A percentile compares a stretch with the other conserved stretches of the same genome.
These are phyloP conservation scores for Elephantulus edwardii DNA, from an alignment of 2,113 vertebrate species.

Conservation along the genomic window DNA sequence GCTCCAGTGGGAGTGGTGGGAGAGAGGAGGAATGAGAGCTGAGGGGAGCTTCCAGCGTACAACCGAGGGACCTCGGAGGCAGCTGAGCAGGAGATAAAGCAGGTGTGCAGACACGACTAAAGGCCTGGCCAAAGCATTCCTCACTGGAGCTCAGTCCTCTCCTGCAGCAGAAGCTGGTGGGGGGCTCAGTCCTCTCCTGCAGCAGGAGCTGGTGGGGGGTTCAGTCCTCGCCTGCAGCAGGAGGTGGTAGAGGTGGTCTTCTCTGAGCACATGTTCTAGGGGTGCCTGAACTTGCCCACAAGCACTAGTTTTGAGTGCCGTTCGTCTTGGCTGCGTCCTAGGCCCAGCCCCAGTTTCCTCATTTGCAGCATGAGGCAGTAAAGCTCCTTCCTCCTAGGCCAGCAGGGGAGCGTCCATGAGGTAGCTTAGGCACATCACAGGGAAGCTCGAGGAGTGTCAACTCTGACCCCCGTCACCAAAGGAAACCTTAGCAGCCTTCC, in stretches of 20 bases:
- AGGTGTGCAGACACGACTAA: neutral
- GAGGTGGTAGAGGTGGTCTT: neutral
- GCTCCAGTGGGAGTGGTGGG: neutral
- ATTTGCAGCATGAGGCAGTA: neutral
- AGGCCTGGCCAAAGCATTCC: too few relatives aligned
- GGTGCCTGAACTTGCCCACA: fast-evolving
- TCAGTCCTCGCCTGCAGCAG: fast-evolving
- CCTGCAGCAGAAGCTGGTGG: neutral
- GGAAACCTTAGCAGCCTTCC: neutral
- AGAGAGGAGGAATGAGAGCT: neutral
- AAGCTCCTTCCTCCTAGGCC: neutral
- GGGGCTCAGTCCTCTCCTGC: neutral
- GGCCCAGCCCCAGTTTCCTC: neutral
- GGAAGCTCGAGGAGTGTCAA: too few relatives aligned
- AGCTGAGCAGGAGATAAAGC: neutral
- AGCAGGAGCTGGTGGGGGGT: neutral
- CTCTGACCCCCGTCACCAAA: neutral
- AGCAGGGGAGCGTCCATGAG: too few relatives aligned
- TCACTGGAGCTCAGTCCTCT: fast-evolving
- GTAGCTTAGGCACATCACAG: too few relatives aligned
- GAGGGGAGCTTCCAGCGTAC: neutral
- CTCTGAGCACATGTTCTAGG: fast-evolving
- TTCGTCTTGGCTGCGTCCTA: neutral
- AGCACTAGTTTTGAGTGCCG: too few relatives aligned
- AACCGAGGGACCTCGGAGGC: neutral